phyloP scores from a whole-genome alignment of 2,797 vertebrate species.

The Gallinago nigripennis region DNA sequence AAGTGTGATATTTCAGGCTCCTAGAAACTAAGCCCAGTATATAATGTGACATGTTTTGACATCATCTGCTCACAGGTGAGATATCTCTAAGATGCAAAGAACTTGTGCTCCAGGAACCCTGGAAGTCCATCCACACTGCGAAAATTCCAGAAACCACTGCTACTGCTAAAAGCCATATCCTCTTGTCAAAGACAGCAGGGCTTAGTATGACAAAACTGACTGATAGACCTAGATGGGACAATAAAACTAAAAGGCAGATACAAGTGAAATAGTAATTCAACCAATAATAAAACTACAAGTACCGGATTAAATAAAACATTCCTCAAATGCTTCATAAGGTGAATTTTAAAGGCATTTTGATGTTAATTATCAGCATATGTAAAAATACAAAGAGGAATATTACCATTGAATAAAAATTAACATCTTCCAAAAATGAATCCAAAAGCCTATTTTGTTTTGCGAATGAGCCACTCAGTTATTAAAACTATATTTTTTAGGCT shows the following conservation, averaged over 20 bases:
- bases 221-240: neutral
- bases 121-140: neutral
- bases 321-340: neutral
- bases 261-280: neutral
- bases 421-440: neutral
- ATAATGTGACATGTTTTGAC: neutral
- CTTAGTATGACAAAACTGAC: neutral
- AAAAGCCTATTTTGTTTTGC: neutral
- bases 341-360: neutral
- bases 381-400: neutral
- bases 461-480: neutral
- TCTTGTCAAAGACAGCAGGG: neutral
- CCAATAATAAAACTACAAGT: neutral
- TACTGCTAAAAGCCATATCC: neutral
- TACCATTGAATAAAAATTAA: neutral
- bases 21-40: neutral
- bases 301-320: neutral
- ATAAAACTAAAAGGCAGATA: neutral
- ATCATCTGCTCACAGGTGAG: neutral
- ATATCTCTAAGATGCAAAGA: neutral
- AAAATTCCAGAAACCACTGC: neutral
- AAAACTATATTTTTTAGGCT: conserved; percentile 10
- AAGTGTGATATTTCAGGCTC: neutral
- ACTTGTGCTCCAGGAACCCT: neutral
- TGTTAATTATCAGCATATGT: neutral